A percentile compares a stretch with the other conserved stretches of the same genome.
These are phyloP conservation scores for Anas georgica DNA, from an alignment of 2,797 vertebrate species.

Conservation along the genomic window DNA sequence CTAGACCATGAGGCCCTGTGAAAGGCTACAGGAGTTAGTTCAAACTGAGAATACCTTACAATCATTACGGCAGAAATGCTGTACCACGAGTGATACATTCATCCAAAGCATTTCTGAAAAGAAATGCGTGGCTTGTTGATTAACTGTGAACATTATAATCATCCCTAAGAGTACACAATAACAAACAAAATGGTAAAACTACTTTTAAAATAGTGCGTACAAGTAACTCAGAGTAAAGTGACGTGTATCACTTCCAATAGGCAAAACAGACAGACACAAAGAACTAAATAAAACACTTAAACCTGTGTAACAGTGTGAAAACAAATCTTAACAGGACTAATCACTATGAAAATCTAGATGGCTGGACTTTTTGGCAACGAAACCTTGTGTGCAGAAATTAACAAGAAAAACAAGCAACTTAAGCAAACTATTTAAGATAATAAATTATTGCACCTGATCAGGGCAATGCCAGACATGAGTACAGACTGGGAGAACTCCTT, in stretches of 20 bases:
- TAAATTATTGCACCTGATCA: too few species aligned
- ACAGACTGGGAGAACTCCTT: too few species aligned
- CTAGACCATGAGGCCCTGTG: neutral
- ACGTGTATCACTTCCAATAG: neutral
- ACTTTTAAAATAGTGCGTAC: fast-evolving
- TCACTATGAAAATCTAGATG: neutral
- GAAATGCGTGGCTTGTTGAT: too few species aligned
- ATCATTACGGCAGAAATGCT: fast-evolving
- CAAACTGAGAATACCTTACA: neutral
- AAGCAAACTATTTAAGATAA: neutral
- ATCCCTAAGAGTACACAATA: neutral
- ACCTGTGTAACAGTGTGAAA: neutral
- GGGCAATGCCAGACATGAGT: too few species aligned
- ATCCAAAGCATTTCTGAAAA: neutral
- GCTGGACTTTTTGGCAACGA: neutral
- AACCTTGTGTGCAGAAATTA: neutral
- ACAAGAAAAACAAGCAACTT: neutral
- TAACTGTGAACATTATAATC: neutral
- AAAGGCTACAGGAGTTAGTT: neutral
- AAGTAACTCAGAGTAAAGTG: neutral
- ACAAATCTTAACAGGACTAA: neutral
- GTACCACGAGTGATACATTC: fast-evolving
- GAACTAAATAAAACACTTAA: neutral
- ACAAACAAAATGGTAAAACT: fast-evolving
- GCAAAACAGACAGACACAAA: neutral